These are phyloP conservation scores for Falco rusticolus DNA, from an alignment of 2,797 vertebrate genomes.

Conservation along the genomic window DNA sequence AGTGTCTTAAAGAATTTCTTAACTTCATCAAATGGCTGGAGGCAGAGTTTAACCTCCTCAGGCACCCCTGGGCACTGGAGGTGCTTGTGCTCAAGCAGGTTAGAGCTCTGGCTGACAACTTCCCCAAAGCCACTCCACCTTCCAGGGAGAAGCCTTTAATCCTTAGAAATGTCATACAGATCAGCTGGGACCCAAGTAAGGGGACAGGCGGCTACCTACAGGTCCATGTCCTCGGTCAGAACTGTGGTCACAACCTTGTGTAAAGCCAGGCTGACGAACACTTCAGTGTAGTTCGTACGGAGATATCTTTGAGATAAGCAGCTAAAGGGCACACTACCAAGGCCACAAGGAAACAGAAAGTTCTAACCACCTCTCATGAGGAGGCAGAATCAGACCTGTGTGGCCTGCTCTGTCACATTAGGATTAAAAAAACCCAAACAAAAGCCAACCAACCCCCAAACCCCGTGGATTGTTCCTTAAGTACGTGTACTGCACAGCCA, in stretches of 20 bases:
- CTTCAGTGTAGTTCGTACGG: not conserved
- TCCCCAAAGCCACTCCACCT: not conserved
- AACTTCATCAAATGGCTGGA: not conserved
- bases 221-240: not conserved
- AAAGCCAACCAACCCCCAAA: too few relatives aligned
- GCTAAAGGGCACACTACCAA: not conserved
- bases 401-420: not conserved
- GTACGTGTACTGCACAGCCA: not conserved
- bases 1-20: not conserved
- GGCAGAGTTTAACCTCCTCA: not conserved
- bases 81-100: not conserved
- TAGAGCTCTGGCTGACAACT: not conserved
- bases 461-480: not conserved
- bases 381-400: not conserved
- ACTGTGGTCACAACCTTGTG: not conserved
- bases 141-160: not conserved
- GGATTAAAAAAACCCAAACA: not conserved
- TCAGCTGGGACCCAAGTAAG: not conserved
- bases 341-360: not conserved
- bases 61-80: not conserved
- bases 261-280: not conserved
- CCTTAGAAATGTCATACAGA: not conserved
- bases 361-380: not conserved
- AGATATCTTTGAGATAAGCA: not conserved
- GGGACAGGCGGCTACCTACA: not conserved